Evolutionary conservation across 2,797 vertebrate species (phyloP).

Genomic region (Monodelphis domestica): DNA sequence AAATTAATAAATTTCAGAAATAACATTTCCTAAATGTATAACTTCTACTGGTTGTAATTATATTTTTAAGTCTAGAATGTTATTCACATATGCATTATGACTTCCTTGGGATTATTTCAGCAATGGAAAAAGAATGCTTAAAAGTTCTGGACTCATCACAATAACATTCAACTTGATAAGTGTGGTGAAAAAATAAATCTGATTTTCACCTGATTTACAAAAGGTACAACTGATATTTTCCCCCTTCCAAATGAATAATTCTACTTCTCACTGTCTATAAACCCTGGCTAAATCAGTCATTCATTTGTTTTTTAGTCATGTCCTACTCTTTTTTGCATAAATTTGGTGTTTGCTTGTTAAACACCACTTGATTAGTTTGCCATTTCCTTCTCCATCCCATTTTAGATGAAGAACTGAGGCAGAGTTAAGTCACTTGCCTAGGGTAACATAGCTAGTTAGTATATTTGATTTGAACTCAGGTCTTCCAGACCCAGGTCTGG

Average conservation of each 20-base stretch:
- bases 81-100: not conserved
- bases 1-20: not conserved
- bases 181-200: not conserved
- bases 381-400: too few relatives aligned
- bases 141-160: not conserved
- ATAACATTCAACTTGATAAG: not conserved
- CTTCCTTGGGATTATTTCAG: not conserved
- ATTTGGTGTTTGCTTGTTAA: too few relatives aligned
- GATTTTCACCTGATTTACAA: not conserved
- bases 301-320: too few relatives aligned
- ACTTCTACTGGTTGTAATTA: not conserved
- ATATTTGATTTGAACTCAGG: too few relatives aligned
- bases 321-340: too few relatives aligned
- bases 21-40: not conserved
- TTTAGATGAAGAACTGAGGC: too few relatives aligned
- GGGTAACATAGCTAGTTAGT: too few relatives aligned
- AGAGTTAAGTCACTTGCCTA: too few relatives aligned
- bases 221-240: not conserved
- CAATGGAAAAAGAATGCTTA: not conserved
- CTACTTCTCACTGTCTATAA: constrained; percentile 9
- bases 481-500: too few relatives aligned
- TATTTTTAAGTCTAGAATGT: constrained; percentile 35
- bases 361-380: too few relatives aligned
- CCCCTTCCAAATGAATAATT: not conserved
- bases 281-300: not conserved